Percentiles rank a stretch among this genome's conserved stretches.
phyloP scores from a whole-genome alignment of 1,140 invertebrate genomes.

The Drosophila nigromelanica region DNA sequence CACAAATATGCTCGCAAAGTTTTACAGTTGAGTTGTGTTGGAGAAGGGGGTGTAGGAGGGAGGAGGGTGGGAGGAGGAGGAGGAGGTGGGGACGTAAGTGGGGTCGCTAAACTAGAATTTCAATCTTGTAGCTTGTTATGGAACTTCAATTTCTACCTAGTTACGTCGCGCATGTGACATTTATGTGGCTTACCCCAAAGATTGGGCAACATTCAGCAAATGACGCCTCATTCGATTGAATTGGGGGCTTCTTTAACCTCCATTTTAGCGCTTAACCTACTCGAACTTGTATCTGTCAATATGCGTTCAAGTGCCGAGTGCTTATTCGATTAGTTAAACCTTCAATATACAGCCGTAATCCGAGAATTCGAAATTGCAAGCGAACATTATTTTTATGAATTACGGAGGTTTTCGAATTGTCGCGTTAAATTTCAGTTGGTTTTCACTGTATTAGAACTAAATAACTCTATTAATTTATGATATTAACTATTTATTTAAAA shows the following conservation, averaged over 20 bases:
- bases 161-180: conserved; percentile 5
- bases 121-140: neutral
- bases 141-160: neutral
- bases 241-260: neutral
- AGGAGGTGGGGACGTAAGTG: neutral
- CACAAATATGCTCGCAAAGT: conserved; percentile 2
- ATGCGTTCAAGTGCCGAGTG: too few species aligned
- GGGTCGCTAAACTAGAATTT: neutral
- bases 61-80: too few species aligned
- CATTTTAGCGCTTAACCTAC: neutral
- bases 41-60: neutral
- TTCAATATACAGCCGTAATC: too few species aligned
- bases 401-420: too few species aligned
- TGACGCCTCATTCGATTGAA: neutral
- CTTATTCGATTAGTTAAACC: too few species aligned
- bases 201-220: neutral
- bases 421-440: too few species aligned
- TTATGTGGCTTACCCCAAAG: conserved; percentile 12
- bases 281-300: too few species aligned
- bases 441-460: too few species aligned
- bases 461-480: too few species aligned
- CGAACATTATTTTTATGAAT: too few species aligned
- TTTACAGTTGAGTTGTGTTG: conserved; percentile 14
- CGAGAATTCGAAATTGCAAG: too few species aligned
- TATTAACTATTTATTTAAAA: too few species aligned